Evolutionary conservation across 2,797 vertebrate species (phyloP), one percentile per base, ranked within the genome.

Genomic region (Kryptopterus vitreolus): DNA sequence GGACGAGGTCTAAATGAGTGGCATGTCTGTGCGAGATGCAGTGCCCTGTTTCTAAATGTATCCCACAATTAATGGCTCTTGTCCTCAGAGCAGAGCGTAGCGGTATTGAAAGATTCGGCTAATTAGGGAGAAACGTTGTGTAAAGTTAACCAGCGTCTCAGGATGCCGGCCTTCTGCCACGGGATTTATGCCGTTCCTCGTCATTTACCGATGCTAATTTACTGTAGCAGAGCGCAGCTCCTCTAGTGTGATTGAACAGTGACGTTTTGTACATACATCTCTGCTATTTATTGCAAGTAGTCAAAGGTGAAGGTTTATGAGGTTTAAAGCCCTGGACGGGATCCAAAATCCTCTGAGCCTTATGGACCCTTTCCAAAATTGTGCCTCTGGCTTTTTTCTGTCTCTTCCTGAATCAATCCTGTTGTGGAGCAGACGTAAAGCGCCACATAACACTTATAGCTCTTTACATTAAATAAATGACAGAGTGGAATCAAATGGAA

Each of bases 141-240:
- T 86, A 84, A 87, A 88, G 81, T 71, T 84, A 76, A 65, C 9
- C 70, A 80, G 71, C 79, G 0, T 35, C 84, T 87, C 85, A 58
- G 84, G 26, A 33, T 85, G n/a, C 83, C 33, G 33, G 70, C 86
- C 8, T 76, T 85, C 16, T 24, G 85, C 75, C 70, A 71, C 59
- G 81, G 81, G 74, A 53, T 79, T 80, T 75, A 22, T 80, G 78
- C 62, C 68, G 81, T 77, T 73, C 84, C 72, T 79, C 72, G 5
- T 76, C 83, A 83, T 85, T 87, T 84, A 84, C 69, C 74, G 35
- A 76, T 53, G 46, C 18, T 20, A 81, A 65, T 79, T 75, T 80
- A 29, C 63, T 61, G 78, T 48, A 82, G 70, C 58, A 75, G 78
- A 75, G n/a, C 80, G 43, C 8, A 38, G 33, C 80, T 83, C 69